These are phyloP conservation scores for Saguinus midas DNA, from an alignment of 2,113 vertebrate genomes.

Conservation along the genomic window DNA sequence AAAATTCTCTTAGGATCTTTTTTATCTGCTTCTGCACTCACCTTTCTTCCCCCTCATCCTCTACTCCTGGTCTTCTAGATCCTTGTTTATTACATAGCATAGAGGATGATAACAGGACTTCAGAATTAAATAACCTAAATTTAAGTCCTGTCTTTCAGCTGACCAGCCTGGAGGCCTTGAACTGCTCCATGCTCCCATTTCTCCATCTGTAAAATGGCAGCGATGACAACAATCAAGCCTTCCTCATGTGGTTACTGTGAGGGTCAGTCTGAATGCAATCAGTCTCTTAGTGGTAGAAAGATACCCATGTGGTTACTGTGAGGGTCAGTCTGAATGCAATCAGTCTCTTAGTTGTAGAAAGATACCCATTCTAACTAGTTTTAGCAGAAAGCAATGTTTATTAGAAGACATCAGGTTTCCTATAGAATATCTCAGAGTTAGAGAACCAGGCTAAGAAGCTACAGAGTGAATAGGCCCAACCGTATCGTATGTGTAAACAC, in stretches of 20 bases:
- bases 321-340: neutral
- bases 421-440: neutral
- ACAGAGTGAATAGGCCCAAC: neutral
- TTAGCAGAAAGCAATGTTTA: neutral
- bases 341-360: neutral
- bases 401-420: neutral
- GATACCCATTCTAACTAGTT: neutral
- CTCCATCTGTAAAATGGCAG: neutral
- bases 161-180: neutral
- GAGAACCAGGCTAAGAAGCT: neutral
- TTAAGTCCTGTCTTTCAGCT: neutral
- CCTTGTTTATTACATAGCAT: neutral
- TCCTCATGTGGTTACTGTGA: neutral
- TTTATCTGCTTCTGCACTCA: neutral
- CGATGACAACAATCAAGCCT: neutral
- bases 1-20: neutral
- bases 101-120: neutral
- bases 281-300: neutral
- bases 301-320: neutral
- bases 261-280: neutral
- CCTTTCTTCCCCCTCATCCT: neutral
- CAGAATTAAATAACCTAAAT: neutral
- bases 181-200: neutral
- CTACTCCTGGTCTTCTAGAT: neutral
- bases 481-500: no score